Evolutionary conservation across 2,888 invertebrate species (phyloP).

Genomic region (Diplolepis rosae): DNA sequence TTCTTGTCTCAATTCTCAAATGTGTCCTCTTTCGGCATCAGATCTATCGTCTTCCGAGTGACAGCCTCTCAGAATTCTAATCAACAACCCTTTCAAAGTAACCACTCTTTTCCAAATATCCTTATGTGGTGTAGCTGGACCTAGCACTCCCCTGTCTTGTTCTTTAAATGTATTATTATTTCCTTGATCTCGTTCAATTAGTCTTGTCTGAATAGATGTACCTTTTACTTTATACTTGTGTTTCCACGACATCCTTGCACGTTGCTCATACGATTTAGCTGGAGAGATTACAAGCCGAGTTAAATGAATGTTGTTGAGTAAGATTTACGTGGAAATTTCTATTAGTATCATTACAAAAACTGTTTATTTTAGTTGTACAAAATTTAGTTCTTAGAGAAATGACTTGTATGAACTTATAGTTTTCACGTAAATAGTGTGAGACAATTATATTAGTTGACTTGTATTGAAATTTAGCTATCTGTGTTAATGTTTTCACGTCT

Average conservation of each 20-base stretch:
- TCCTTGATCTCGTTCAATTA: slow-evolving; percentile 55
- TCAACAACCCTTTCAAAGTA: slow-evolving; percentile 5
- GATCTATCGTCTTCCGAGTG: slow-evolving; percentile 33
- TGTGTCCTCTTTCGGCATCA: slow-evolving; percentile 31
- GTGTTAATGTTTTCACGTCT: slow-evolving; percentile 14
- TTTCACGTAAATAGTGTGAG: not conserved
- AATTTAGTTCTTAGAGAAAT: slow-evolving; percentile 12
- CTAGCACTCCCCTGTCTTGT: slow-evolving; percentile 65
- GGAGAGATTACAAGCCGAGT: slow-evolving; percentile 9
- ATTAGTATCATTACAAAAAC: not conserved
- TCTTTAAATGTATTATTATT: slow-evolving; percentile 45
- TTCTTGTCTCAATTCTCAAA: slow-evolving; percentile 40
- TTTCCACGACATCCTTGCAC: slow-evolving; percentile 28
- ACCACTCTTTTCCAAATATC: slow-evolving; percentile 49
- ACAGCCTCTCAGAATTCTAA: not conserved
- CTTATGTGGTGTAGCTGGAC: slow-evolving; percentile 72
- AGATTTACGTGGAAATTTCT: slow-evolving; percentile 18
- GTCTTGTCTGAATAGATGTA: slow-evolving; percentile 43
- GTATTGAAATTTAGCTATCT: slow-evolving; percentile 22
- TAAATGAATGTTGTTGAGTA: not conserved
- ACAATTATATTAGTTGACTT: slow-evolving; percentile 17
- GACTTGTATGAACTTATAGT: not conserved
- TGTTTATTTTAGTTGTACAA: slow-evolving; percentile 3
- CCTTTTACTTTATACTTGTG: slow-evolving; percentile 19
- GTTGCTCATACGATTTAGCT: slow-evolving; percentile 26